Evolutionary conservation across 2,113 vertebrate genomes (phyloP).

Genomic region (Bucco capensis): DNA sequence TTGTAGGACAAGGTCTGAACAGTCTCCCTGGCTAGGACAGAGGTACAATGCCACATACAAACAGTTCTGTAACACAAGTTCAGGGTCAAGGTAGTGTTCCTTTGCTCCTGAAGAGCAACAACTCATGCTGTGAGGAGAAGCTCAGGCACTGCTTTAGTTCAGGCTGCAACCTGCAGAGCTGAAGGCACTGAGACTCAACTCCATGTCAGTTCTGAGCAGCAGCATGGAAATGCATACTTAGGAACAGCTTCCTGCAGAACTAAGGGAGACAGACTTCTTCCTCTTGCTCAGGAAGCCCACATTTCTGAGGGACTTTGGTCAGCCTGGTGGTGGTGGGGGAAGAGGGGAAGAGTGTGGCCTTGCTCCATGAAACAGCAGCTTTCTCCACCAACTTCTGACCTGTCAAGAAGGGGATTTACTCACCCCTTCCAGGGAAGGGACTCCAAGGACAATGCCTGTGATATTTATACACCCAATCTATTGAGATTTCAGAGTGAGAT

Average conservation of each 20-base stretch:
- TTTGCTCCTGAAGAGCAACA: background rate
- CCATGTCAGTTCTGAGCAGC: background rate
- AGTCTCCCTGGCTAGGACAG: rapidly evolving
- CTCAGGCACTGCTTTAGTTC: background rate
- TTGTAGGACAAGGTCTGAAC: background rate
- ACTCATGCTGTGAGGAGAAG: background rate
- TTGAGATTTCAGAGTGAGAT: background rate
- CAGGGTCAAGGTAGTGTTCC: background rate
- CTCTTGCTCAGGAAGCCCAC: background rate
- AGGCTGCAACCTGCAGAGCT: background rate
- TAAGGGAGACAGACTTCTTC: background rate
- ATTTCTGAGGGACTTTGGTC: rapidly evolving
- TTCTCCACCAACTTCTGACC: background rate
- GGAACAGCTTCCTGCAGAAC: background rate
- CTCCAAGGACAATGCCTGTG: background rate
- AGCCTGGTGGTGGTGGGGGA: background rate
- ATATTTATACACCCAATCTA: background rate
- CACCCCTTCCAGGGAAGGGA: background rate
- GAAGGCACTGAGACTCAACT: background rate
- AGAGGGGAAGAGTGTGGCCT: background rate
- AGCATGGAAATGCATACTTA: rapidly evolving
- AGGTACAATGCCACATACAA: rapidly evolving
- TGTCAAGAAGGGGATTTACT: background rate
- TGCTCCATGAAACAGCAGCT: background rate
- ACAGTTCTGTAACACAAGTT: rapidly evolving